Base-by-base conservation (phyloP, 2,888 invertebrate genomes). In the Oligia strigilis region DNA sequence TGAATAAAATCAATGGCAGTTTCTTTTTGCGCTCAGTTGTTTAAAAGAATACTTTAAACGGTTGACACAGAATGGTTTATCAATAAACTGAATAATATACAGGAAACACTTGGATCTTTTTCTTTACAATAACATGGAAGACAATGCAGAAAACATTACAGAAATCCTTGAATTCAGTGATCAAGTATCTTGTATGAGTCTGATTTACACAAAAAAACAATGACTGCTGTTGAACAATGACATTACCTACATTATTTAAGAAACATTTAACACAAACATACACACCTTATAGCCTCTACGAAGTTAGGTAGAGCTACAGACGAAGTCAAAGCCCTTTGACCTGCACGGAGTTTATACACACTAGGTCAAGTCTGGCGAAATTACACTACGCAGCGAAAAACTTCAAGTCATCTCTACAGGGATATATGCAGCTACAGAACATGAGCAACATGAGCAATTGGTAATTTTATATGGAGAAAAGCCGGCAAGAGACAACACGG, bases 1-100 rank as follows among this genome's bases (percentile, higher is more conserved):
- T 83, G 73, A 84, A 81, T 81, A 75, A 79, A 80, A 80, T 77
- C 85, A 87, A 87, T 84, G 84, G 75, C 85, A 88, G 77, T 85
- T 80, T 87, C 85, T 79, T 84, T 81, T 84, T 83, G 52, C 55
- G 80, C 36, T 71, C 67, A 55, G 66, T 80, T 49, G 43, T 78
- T 49, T 36, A 46, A 72, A 82, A 82, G 62, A 77, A 77, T 72
- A 80, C 74, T 80, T 80, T 85, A 77, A 73, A 55, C 29, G 43
- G 49, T 71, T 76, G 66, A 64, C 70, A 67, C 23, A 78, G 19
- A 83, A 70, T 67, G 5, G 36, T 73, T 73, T 73, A 66, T 80
- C 55, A 60, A 62, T 11, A 13, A 70, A 76, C 52, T 40, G 17
- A 77, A 67, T 29, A 40, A 23, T 36, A 43, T 29, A 72, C 75